Evolutionary conservation across 2,113 vertebrate species (phyloP), one percentile per base, ranked within the genome.

Genomic region (Scatophagus argus): DNA sequence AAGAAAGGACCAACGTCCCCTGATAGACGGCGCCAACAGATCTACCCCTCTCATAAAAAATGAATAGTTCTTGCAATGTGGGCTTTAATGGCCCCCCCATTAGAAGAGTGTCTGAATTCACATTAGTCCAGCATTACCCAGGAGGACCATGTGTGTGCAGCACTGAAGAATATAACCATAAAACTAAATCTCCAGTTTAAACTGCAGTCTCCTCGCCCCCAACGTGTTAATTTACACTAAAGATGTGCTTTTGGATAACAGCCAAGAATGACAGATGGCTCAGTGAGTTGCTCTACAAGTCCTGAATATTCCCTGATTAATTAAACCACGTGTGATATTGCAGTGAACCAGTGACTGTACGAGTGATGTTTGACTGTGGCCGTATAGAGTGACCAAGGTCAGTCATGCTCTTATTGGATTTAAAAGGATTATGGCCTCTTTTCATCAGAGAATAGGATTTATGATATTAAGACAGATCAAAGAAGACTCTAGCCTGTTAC

Each of bases 11-110:
- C n/a, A n/a, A n/a, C n/a, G n/a, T n/a, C 14, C 79, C 71, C 59
- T 27, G 66, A 87, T 76, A 32, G n/a, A 55, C 79, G 83, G 65
- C 65, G 54, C 83, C 84, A 70, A 86, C 73, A 79, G 67, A 85
- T 77, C 82, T 76, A 58, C 73, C 77, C 54, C 31, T 51, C 87
- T 92, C 90, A 92, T 92, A 83, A 93, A 92, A 90, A 91, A 92
- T 91, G 70, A 71, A 92, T 89, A 44, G 58, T 74, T 76, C 77
- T 76, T 67, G 61, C 82, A 62, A 19, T 87, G 78, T 79, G 82
- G 82, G 59, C 58, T 82, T 84, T 88, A 93, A 91, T 92, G 64
- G 81, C 25, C 81, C 60, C 60, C 77, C 87, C 81, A 91, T 92
- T 90, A 91, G 79, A 69, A 25, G 68, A 88, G 85, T 84, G 81